Percentiles rank a stretch among this genome's conserved stretches.
Conservation (phyloP, 2,797 vertebrate species). For the Gobio occitaniae region DNA sequence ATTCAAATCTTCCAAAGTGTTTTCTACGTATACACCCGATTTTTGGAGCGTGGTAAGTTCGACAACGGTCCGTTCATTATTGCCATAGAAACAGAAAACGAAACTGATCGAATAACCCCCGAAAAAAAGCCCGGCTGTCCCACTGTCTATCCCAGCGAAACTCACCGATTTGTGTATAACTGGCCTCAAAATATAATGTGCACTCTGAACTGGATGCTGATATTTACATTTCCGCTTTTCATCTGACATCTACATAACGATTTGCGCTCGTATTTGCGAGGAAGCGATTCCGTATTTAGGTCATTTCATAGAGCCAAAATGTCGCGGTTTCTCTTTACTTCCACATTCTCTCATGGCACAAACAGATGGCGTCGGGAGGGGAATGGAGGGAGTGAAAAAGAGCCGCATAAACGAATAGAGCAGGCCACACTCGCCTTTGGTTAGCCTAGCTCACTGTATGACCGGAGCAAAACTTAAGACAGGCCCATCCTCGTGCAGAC, state of each 20-base stretch:
- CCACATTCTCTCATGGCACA: conserved; percentile 76
- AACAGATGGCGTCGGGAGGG: conserved; percentile 77
- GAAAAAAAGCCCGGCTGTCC: conserved; percentile 69
- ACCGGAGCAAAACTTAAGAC: conserved; percentile 32
- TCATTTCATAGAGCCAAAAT: conserved; percentile 77
- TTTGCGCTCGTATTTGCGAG: conserved; percentile 42
- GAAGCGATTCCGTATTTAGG: conserved; percentile 66
- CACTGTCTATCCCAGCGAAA: conserved; percentile 72
- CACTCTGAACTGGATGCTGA: conserved; percentile 51
- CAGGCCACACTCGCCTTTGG: conserved; percentile 72
- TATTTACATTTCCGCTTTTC: conserved; percentile 56
- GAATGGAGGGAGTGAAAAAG: conserved; percentile 71
- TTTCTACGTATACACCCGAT: conserved; percentile 61
- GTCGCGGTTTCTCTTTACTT: conserved; percentile 76
- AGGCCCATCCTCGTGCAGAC: background rate
- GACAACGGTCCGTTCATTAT: conserved; percentile 31
- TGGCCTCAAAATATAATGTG: conserved; percentile 53
- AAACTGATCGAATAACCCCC: conserved; percentile 64
- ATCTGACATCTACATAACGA: conserved; percentile 37
- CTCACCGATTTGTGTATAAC: conserved; percentile 73
- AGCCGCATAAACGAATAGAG: conserved; percentile 73
- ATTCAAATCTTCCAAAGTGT: conserved; percentile 66
- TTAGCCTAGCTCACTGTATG: conserved; percentile 46
- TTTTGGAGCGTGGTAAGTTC: conserved; percentile 84
- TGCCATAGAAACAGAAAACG: conserved; percentile 40